Conservation (phyloP, 1,140 invertebrate genomes). For the Drosophila neocordata region DNA sequence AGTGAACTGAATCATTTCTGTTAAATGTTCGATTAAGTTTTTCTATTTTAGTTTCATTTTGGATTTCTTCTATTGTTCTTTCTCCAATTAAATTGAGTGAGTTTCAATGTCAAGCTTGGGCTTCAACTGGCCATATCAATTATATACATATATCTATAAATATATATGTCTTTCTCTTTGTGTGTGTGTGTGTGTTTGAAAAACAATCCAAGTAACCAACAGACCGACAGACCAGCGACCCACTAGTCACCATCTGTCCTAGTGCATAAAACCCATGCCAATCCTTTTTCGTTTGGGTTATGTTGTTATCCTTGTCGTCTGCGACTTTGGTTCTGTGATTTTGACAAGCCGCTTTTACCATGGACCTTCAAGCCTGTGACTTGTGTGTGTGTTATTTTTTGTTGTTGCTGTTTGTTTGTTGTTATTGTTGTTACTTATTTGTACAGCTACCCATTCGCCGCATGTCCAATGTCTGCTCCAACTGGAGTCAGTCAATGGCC, state of each 20-base stretch:
- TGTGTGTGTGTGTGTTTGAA: neutral
- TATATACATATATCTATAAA: neutral
- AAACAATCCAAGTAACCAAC: neutral
- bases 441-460: constrained; percentile 7
- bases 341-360: constrained; percentile 11
- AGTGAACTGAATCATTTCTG: too few species aligned
- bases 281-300: constrained; percentile 14
- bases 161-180: neutral
- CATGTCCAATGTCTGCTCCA: constrained; percentile 9
- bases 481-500: constrained; percentile 18
- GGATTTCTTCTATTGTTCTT: neutral
- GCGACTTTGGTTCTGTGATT: constrained; percentile 20
- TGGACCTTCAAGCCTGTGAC: constrained; percentile 5
- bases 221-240: neutral
- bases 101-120: neutral
- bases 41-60: neutral
- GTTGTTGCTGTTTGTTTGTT: too few species aligned
- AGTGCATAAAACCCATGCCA: constrained; percentile 12
- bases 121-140: neutral
- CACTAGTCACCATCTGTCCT: constrained; percentile 16
- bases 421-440: constrained; percentile 16
- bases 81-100: constrained; percentile 11
- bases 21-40: neutral
- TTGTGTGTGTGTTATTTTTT: neutral
- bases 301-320: constrained; percentile 20